Conservation (phyloP, 2,888 invertebrate species). For the Philonicus albiceps region DNA sequence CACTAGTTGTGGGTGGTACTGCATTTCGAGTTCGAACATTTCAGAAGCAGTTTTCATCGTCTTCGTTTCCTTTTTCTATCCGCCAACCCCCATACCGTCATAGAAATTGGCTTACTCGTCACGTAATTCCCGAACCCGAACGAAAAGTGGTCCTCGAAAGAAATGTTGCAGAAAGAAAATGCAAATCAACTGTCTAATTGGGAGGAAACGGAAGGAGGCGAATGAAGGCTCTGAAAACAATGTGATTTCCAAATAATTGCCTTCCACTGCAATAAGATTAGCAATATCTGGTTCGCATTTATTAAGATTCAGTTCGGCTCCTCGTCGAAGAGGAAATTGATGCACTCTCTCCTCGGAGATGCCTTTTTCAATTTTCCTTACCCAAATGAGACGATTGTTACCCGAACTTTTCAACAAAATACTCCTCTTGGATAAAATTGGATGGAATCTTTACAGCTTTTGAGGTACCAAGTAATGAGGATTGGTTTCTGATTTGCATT, state of each 20-base stretch:
- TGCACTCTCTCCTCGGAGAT: neutral
- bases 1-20: neutral
- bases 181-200: constrained; percentile 40
- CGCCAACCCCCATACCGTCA: neutral
- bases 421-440: neutral
- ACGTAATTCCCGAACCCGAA: constrained; percentile 7
- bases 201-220: constrained; percentile 1
- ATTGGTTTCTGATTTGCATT: neutral
- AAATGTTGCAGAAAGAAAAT: constrained; percentile 38
- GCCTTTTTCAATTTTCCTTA: neutral
- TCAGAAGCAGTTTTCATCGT: neutral
- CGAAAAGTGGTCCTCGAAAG: constrained; percentile 5
- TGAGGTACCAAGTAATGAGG: neutral
- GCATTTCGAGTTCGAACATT: constrained; percentile 13
- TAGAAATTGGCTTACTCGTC: constrained; percentile 20
- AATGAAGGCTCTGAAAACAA: constrained; percentile 19
- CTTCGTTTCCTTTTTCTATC: neutral
- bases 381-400: neutral
- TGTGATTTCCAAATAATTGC: constrained; percentile 30
- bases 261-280: constrained; percentile 25
- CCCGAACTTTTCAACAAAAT: neutral
- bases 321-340: neutral
- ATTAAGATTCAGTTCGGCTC: neutral
- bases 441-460: neutral
- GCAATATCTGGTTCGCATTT: constrained; percentile 22